These are phyloP conservation scores for Thecocarcelia acutangulata DNA, from an alignment of 2,888 invertebrate genomes.

Conservation along the genomic window DNA sequence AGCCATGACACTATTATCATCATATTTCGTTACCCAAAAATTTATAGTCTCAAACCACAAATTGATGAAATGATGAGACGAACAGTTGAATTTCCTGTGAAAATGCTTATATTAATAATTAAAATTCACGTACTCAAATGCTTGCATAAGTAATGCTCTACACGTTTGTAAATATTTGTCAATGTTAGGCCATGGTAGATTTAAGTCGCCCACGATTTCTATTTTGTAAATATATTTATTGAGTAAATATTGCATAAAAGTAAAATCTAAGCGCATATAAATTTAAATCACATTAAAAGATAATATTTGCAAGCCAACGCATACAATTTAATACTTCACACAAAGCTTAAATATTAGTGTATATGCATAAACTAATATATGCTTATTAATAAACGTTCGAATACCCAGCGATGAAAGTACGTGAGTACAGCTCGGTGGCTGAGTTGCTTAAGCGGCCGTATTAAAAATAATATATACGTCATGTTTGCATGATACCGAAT, in stretches of 20 bases:
- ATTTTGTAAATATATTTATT: conserved; percentile 45
- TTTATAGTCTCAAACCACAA: too few species aligned
- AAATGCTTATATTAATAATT: too few species aligned
- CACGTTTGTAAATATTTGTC: background rate
- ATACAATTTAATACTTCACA: background rate
- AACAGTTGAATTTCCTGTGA: too few species aligned
- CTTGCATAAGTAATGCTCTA: background rate
- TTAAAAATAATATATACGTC: too few species aligned
- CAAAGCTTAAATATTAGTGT: conserved; percentile 6
- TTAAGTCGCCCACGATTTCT: conserved; percentile 50
- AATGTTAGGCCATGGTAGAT: conserved; percentile 17
- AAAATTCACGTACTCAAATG: background rate
- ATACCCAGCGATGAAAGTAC: too few species aligned
- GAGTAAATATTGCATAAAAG: conserved; percentile 37
- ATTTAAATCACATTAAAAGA: conserved; percentile 56
- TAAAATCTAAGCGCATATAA: conserved; percentile 37
- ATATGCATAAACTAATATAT: background rate
- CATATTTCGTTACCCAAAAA: too few species aligned
- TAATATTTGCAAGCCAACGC: conserved; percentile 37
- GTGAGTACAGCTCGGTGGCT: too few species aligned
- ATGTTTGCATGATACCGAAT: too few species aligned
- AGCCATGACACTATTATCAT: too few species aligned
- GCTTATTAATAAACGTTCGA: background rate
- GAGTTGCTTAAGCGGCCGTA: too few species aligned
- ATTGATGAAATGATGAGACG: too few species aligned